These are phyloP conservation scores for Copidosoma floridanum DNA, from an alignment of 1,140 invertebrate genomes.

Conservation along the genomic window DNA sequence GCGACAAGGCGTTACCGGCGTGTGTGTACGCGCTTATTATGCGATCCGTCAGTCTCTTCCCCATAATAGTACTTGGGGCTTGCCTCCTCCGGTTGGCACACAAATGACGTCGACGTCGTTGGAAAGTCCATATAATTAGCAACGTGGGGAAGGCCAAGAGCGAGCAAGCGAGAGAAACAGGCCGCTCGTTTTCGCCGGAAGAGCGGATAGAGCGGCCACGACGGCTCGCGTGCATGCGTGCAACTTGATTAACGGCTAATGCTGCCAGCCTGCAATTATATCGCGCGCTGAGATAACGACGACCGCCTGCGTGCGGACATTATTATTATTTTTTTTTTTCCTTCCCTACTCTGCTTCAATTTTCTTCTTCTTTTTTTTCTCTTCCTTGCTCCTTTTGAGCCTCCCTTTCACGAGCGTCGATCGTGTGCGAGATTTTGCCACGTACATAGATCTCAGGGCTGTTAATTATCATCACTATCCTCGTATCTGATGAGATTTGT, in stretches of 20 bases:
- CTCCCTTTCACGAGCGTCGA: not conserved
- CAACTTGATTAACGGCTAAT: conserved; percentile 15
- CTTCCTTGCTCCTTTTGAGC: not conserved
- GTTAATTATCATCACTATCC: no score
- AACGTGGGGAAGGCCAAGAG: no score
- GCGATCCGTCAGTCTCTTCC: conserved; percentile 36
- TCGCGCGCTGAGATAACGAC: not conserved
- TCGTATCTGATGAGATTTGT: no score
- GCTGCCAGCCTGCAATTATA: conserved; percentile 9
- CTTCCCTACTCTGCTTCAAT: no score
- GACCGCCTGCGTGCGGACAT: not conserved
- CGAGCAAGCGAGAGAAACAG: not conserved
- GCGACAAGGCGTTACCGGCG: no score
- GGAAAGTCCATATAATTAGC: conserved; percentile 33
- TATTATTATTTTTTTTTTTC: no score
- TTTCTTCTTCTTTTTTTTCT: no score
- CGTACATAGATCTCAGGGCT: no score
- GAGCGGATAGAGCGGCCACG: no score
- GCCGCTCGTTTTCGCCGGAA: conserved; percentile 16
- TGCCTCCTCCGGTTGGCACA: no score
- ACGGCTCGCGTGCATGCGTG: not conserved
- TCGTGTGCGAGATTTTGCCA: not conserved
- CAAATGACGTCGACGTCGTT: no score
- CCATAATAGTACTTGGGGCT: no score
- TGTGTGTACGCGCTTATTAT: conserved; percentile 29